phyloP scores from a whole-genome alignment of 2,113 vertebrate genomes.

The Ctenodactylus gundi region DNA sequence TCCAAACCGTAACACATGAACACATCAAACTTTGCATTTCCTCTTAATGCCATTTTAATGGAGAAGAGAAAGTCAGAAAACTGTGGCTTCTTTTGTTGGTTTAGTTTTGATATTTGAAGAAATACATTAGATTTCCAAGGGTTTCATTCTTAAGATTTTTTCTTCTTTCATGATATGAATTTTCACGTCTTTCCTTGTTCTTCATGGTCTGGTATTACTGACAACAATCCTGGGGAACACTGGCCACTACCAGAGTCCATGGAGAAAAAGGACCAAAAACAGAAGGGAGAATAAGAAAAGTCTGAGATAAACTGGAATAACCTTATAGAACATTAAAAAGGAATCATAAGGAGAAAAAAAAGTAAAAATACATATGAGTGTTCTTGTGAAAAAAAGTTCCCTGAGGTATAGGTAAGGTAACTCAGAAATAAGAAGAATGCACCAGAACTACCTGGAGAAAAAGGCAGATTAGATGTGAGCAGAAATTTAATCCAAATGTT shows the following conservation, averaged over 20 bases:
- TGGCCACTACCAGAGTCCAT: background rate
- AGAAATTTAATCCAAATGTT: background rate
- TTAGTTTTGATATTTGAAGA: background rate
- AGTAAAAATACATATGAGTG: background rate
- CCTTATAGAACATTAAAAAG: background rate
- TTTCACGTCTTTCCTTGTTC: background rate
- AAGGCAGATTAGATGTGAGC: background rate
- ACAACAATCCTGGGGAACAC: background rate
- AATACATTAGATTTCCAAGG: background rate
- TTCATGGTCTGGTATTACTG: background rate
- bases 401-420: background rate
- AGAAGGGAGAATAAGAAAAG: background rate
- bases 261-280: background rate
- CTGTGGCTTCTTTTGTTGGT: background rate
- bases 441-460: background rate
- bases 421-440: background rate
- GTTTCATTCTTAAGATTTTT: background rate
- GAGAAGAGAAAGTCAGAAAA: conserved; percentile 1
- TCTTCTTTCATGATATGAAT: background rate
- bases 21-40: background rate
- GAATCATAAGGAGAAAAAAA: background rate
- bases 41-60: conserved; percentile 5
- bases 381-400: background rate
- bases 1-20: background rate
- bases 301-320: background rate